A percentile compares a stretch with the other conserved stretches of the same genome.
phyloP scores from a whole-genome alignment of 2,888 invertebrate genomes.

The Autographa gamma region DNA sequence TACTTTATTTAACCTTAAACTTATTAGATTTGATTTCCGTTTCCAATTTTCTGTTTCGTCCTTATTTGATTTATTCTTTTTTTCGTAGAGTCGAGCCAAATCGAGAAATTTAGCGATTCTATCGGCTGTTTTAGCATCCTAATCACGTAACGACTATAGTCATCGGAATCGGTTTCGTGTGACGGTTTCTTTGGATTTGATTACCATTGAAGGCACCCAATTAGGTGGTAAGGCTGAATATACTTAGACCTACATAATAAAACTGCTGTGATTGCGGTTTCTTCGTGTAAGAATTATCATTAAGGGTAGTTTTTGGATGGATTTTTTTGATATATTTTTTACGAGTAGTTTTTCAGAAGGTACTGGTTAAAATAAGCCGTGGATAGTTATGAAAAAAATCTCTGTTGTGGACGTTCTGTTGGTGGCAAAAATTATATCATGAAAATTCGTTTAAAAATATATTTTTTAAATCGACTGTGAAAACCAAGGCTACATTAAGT shows the following conservation, averaged over 20 bases:
- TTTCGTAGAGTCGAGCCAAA: slow-evolving; percentile 13
- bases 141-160: slow-evolving; percentile 44
- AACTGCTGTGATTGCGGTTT: not conserved
- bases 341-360: too few relatives aligned
- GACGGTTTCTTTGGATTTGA: slow-evolving; percentile 43
- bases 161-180: slow-evolving; percentile 37
- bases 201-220: slow-evolving; percentile 44
- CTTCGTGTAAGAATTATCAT: not conserved
- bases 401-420: too few relatives aligned
- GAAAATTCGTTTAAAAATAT: too few relatives aligned
- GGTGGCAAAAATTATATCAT: too few relatives aligned
- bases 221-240: slow-evolving; percentile 23
- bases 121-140: slow-evolving; percentile 34
- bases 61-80: slow-evolving; percentile 5
- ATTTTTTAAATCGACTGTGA: too few relatives aligned
- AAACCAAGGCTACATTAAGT: too few relatives aligned
- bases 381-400: too few relatives aligned
- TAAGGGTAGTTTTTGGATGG: not conserved
- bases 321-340: not conserved
- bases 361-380: too few relatives aligned
- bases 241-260: slow-evolving; percentile 3
- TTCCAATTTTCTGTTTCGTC: not conserved
- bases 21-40: not conserved
- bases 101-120: slow-evolving; percentile 29
- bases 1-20: not conserved